Base-by-base conservation (phyloP, 2,888 invertebrate species). In the Steinernema hermaphroditum region DNA sequence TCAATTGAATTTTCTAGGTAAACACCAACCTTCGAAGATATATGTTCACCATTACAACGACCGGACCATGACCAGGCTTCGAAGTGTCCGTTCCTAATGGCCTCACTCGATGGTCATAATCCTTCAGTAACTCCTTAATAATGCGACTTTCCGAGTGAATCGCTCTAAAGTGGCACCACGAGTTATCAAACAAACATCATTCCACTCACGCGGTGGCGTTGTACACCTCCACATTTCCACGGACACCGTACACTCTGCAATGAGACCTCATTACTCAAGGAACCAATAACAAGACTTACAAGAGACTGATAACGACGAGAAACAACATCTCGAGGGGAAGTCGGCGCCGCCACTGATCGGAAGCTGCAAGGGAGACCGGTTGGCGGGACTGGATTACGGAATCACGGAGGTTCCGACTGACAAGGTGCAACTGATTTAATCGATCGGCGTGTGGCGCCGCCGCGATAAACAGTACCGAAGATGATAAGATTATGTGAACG, bases 191-290 rank as follows among this genome's bases (percentile, higher is more conserved):
- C 8, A 9, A 9, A 9, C 43, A 14, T 14, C 43, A 9, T 41
- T 14, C 14, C 14, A 54, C 54, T 54, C 19, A 54, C 54, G 54
- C 54, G 12, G 54, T 54, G 19, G 54, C 54, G 27, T 54, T 54
- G 54, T 54, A 54, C 6, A 27, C 2, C 27, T 54, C 9, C 22
- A 6, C 19, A 27, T 27, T 27, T 2, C 6, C 54, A 22, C 4
- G 6, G 27, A 27, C 54, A 16, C 54, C 54, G 2, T 37, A 12
- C 12, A 12, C 37, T 37, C 37, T 37, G 37, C 37, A 37, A 37
- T n/a, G n/a, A n/a, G 12, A 4, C 37, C 12, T 37, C 37, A 12
- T 12, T 37, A 37, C 4, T 37, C 37, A 37, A 12, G 37, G 37
- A 37, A 37, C 4, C 37, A 37, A 37, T 8, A 4, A 12, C 6